Conservation (phyloP, 2,113 vertebrate genomes). For the Anhinga anhinga region DNA sequence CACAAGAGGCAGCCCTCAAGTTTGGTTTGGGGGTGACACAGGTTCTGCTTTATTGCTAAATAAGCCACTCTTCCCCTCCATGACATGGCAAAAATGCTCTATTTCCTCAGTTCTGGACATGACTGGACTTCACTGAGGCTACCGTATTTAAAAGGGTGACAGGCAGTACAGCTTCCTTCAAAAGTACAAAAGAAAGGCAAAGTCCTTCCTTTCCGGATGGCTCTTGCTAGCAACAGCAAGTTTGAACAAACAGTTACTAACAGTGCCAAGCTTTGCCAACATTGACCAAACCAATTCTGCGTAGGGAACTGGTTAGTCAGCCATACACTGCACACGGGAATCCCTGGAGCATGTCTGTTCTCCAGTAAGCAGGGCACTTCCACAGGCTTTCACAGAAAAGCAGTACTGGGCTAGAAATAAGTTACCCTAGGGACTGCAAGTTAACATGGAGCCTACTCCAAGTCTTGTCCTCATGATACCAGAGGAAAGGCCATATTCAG, state of each 20-base stretch:
- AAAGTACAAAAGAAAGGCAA: neutral
- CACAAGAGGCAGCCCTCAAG: accelerated
- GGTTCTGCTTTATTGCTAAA: neutral
- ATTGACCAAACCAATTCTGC: neutral
- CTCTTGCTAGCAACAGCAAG: neutral
- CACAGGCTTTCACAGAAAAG: neutral
- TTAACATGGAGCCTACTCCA: neutral
- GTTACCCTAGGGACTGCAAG: neutral
- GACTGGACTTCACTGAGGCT: neutral
- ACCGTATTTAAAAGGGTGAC: neutral
- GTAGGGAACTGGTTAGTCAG: neutral
- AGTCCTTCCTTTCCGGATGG: neutral
- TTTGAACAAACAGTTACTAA: neutral
- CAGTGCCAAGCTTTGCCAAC: neutral
- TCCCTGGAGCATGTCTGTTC: neutral
- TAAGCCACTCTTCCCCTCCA: neutral
- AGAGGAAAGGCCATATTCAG: neutral
- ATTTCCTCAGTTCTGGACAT: neutral
- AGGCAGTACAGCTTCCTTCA: neutral
- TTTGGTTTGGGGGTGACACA: neutral
- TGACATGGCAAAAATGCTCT: neutral
- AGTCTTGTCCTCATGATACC: neutral
- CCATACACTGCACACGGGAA: too few species aligned
- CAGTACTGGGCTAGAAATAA: neutral
- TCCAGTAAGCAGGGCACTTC: neutral